These are phyloP conservation scores for Bedellia somnulentella DNA, from an alignment of 2,888 invertebrate species.

Conservation along the genomic window DNA sequence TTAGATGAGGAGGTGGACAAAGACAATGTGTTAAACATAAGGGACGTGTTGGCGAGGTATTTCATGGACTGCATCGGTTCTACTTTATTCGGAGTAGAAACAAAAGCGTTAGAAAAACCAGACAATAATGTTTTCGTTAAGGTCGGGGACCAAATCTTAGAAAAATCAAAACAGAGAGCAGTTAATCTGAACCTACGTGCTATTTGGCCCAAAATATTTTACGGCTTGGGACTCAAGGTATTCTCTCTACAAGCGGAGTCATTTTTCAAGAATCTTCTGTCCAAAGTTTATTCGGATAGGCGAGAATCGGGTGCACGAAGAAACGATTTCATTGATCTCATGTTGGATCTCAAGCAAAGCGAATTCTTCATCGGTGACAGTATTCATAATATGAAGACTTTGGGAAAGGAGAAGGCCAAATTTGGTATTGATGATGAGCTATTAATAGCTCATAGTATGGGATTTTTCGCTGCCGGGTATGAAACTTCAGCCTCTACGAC, in stretches of 20 bases:
- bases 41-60: conserved; percentile 19
- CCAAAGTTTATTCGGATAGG: conserved; percentile 6
- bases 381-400: conserved; percentile 8
- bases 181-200: conserved; percentile 12
- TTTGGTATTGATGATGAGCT: conserved; percentile 33
- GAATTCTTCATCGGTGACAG: conserved; percentile 11
- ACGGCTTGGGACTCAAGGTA: conserved; percentile 15
- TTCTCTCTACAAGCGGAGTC: conserved; percentile 14
- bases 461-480: conserved; percentile 53
- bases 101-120: conserved; percentile 23
- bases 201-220: conserved; percentile 20
- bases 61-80: conserved; percentile 31
- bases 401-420: conserved; percentile 13
- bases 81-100: conserved; percentile 30
- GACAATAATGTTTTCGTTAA: conserved; percentile 16
- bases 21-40: conserved; percentile 16
- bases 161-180: conserved; percentile 11
- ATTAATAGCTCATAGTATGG: conserved; percentile 50
- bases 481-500: conserved; percentile 53
- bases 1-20: conserved; percentile 16
- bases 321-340: conserved; percentile 13
- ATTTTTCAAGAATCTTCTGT: conserved; percentile 14
- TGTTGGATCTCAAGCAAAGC: conserved; percentile 10
- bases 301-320: conserved; percentile 7
- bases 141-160: conserved; percentile 16